Percentiles rank a stretch among this genome's conserved stretches.
These are phyloP conservation scores for Drosophila borborema DNA, from an alignment of 2,888 invertebrate genomes.

Conservation along the genomic window DNA sequence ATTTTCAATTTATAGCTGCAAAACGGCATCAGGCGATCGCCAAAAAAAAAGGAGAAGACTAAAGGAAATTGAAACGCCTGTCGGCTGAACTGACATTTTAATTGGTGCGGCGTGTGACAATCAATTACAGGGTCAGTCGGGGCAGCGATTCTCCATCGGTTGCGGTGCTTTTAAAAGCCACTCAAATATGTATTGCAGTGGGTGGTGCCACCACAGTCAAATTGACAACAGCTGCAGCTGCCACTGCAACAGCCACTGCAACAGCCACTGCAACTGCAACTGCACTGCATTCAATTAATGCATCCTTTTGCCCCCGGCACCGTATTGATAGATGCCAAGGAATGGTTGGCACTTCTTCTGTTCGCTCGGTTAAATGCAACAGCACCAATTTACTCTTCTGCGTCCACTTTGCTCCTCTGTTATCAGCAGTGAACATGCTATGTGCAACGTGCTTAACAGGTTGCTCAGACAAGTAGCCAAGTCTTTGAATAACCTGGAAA, in stretches of 20 bases:
- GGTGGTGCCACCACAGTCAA: slow-evolving; percentile 29
- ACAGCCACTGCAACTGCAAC: slow-evolving; percentile 55
- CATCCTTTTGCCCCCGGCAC: background rate
- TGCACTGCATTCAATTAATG: slow-evolving; percentile 68
- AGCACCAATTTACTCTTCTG: slow-evolving; percentile 34
- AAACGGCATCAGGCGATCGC: slow-evolving; percentile 16
- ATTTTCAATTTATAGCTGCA: slow-evolving; percentile 58
- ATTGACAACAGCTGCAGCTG: slow-evolving; percentile 71
- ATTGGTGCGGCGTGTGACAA: slow-evolving; percentile 74
- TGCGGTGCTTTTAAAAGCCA: slow-evolving; percentile 68
- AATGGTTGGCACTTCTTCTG: background rate
- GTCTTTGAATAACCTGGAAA: background rate
- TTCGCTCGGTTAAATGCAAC: slow-evolving; percentile 37
- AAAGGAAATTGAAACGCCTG: slow-evolving; percentile 40
- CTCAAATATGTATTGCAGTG: slow-evolving; percentile 67
- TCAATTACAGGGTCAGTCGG: slow-evolving; percentile 69
- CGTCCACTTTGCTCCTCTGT: background rate
- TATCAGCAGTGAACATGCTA: background rate
- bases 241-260: slow-evolving; percentile 38
- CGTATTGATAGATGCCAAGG: slow-evolving; percentile 3
- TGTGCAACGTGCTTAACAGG: too few relatives aligned
- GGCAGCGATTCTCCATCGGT: slow-evolving; percentile 33
- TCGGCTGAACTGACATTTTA: slow-evolving; percentile 65
- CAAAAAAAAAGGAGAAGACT: slow-evolving; percentile 23
- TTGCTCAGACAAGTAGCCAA: background rate